These are phyloP conservation scores for Lytechinus pictus DNA, from an alignment of 35 echinoderm and acorn worm species.

Conservation along the genomic window DNA sequence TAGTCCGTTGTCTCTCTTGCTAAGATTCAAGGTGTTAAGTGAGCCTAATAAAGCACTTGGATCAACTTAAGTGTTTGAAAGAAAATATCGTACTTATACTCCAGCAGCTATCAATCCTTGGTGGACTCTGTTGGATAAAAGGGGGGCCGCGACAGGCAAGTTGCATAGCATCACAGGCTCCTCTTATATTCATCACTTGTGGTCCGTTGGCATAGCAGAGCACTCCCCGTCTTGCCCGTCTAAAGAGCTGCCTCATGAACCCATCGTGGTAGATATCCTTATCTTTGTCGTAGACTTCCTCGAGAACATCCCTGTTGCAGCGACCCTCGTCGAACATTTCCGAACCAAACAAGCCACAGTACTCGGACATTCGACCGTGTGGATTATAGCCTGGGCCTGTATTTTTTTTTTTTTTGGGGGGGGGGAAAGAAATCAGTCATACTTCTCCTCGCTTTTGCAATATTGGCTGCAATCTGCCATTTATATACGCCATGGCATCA, in stretches of 20 bases:
- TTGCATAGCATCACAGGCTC: neutral
- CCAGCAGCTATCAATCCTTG: neutral
- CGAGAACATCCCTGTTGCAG: neutral
- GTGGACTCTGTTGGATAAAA: too few relatives aligned
- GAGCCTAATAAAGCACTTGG: too few relatives aligned
- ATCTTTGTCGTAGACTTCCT: neutral
- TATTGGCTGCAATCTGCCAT: too few relatives aligned
- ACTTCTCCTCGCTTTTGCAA: too few relatives aligned
- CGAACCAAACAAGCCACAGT: neutral
- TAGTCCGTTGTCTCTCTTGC: too few relatives aligned
- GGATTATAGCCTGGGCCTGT: neutral
- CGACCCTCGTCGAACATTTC: neutral
- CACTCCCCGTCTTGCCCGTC: neutral
- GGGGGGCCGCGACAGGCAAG: neutral
- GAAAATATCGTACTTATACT: neutral
- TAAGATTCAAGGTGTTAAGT: too few relatives aligned
- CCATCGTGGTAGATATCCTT: neutral
- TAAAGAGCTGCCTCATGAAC: neutral
- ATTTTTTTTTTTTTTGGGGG: too few relatives aligned
- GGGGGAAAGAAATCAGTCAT: too few relatives aligned
- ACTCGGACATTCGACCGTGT: neutral
- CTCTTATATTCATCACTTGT: neutral
- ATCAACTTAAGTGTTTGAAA: too few relatives aligned
- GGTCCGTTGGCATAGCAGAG: neutral
- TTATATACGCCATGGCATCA: too few relatives aligned